phyloP scores from a whole-genome alignment of 1,140 invertebrate species.

The Metopolophium dirhodum region DNA sequence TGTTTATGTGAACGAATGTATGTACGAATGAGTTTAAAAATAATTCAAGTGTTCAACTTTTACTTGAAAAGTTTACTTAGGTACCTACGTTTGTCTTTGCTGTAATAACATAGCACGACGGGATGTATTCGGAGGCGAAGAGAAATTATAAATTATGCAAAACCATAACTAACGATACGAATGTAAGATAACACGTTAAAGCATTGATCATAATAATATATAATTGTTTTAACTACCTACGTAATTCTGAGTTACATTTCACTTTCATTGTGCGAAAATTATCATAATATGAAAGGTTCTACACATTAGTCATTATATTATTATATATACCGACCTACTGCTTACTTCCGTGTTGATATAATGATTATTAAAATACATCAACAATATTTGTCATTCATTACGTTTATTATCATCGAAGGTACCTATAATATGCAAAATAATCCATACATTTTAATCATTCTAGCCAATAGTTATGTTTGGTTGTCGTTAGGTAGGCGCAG shows the following conservation, averaged over 20 bases:
- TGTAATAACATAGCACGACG: neutral
- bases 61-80: neutral
- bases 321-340: neutral
- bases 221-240: neutral
- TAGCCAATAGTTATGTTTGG: neutral
- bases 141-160: slow-evolving; percentile 2
- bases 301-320: neutral
- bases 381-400: neutral
- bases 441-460: neutral
- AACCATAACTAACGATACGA: neutral
- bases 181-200: neutral
- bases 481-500: neutral
- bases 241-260: neutral
- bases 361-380: neutral
- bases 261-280: neutral
- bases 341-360: neutral
- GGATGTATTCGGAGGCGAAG: neutral
- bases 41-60: neutral
- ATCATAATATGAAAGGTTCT: neutral
- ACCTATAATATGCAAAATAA: neutral
- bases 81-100: neutral
- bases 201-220: slow-evolving; percentile 6
- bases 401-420: neutral
- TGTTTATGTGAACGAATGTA: neutral
- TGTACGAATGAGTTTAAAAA: neutral